A percentile compares a stretch with the other conserved stretches of the same genome.
phyloP scores from a whole-genome alignment of 2,888 invertebrate genomes.

The Xestia ashworthii region DNA sequence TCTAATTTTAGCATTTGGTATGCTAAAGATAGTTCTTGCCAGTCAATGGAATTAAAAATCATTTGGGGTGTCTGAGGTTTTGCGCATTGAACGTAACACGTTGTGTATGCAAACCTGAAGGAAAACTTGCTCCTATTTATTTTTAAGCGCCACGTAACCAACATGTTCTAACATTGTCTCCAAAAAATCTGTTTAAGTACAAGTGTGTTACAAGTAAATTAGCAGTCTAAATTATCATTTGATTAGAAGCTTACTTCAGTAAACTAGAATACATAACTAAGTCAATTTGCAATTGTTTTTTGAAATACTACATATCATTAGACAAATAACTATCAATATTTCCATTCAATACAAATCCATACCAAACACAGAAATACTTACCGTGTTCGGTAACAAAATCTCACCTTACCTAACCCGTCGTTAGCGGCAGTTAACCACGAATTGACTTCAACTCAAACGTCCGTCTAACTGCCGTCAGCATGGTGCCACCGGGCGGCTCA shows the following conservation, averaged over 20 bases:
- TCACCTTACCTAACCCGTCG: background rate
- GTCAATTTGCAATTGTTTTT: background rate
- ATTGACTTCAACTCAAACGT: background rate
- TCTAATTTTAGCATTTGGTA: too few species aligned
- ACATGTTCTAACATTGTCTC: background rate
- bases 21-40: too few species aligned
- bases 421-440: constrained; percentile 17
- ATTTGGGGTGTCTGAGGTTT: too few species aligned
- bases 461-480: constrained; percentile 6
- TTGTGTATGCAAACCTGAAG: background rate
- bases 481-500: constrained; percentile 72
- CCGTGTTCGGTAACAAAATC: background rate
- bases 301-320: background rate
- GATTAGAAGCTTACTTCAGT: background rate
- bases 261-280: background rate
- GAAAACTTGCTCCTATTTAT: background rate
- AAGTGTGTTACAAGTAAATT: background rate
- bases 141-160: background rate
- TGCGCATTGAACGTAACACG: too few species aligned
- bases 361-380: background rate
- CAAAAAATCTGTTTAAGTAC: background rate
- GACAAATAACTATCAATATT: background rate
- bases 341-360: background rate
- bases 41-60: too few species aligned
- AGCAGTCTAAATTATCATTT: background rate